Evolutionary conservation across 1,140 invertebrate genomes (phyloP).

Genomic region (Pseudomyrmex gracilis): DNA sequence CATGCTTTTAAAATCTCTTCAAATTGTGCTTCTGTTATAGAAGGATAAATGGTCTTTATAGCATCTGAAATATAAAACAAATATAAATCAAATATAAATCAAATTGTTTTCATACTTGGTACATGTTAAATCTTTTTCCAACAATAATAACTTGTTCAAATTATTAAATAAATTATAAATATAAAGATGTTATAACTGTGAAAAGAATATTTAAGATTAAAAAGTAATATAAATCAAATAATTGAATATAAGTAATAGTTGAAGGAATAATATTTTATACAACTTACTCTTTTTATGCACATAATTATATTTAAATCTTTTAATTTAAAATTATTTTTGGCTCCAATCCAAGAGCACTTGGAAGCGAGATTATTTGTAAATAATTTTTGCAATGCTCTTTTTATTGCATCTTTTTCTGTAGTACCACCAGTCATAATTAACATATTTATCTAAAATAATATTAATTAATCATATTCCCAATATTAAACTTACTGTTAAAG

Average conservation of each 20-base stretch:
- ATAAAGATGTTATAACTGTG: no score
- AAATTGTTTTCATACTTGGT: no score
- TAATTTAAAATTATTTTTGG: slow-evolving; percentile 6
- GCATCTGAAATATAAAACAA: neutral
- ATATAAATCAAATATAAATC: no score
- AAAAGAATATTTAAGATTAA: neutral
- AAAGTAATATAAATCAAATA: neutral
- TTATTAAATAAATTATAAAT: no score
- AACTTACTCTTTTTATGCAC: neutral
- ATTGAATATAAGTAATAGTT: neutral
- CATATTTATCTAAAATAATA: neutral
- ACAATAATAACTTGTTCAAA: no score
- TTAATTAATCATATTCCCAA: no score
- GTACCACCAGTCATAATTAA: neutral
- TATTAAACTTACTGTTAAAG: no score
- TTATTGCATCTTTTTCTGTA: neutral
- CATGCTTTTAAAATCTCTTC: neutral
- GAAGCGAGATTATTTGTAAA: slow-evolving; percentile 5
- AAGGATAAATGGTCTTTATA: neutral
- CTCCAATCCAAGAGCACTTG: neutral
- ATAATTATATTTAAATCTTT: slow-evolving; percentile 1
- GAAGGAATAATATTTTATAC: neutral
- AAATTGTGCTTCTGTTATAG: neutral
- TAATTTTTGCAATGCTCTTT: slow-evolving; percentile 4
- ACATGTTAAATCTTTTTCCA: neutral